Percentiles rank a stretch among this genome's conserved stretches.
These are phyloP conservation scores for Sthenelais limicola DNA, from an alignment of 2,888 invertebrate genomes.

Conservation along the genomic window DNA sequence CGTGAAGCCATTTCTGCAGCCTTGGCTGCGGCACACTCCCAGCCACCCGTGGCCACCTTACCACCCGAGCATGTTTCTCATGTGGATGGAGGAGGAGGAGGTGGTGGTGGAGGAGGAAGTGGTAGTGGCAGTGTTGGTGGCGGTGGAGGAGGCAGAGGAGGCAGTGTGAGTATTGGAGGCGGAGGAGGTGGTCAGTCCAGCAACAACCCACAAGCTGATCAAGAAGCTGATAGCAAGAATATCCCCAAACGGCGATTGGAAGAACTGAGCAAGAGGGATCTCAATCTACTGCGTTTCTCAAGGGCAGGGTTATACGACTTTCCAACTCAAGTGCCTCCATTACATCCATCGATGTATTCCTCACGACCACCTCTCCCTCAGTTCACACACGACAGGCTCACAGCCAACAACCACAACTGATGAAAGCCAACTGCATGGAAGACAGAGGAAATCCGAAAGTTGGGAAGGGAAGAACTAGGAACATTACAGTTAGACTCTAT, in stretches of 20 bases:
- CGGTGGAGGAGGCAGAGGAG: no score
- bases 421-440: no score
- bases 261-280: constrained; percentile 42
- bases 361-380: not conserved
- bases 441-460: no score
- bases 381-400: not conserved
- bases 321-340: constrained; percentile 43
- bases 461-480: no score
- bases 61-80: not conserved
- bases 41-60: not conserved
- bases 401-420: no score
- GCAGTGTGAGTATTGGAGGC: not conserved
- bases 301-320: constrained; percentile 42
- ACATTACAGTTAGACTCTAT: no score
- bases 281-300: constrained; percentile 38
- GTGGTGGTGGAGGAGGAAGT: not conserved
- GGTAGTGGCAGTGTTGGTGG: not conserved
- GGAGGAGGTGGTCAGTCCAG: not conserved
- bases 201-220: not conserved
- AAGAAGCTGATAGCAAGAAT: constrained; percentile 7
- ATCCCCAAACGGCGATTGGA: not conserved
- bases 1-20: constrained; percentile 32
- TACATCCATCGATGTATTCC: constrained; percentile 18
- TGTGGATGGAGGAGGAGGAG: no score
- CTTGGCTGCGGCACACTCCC: constrained; percentile 7